Base-by-base conservation (phyloP, 2,797 vertebrate species). In the Epinephelus awoara region DNA sequence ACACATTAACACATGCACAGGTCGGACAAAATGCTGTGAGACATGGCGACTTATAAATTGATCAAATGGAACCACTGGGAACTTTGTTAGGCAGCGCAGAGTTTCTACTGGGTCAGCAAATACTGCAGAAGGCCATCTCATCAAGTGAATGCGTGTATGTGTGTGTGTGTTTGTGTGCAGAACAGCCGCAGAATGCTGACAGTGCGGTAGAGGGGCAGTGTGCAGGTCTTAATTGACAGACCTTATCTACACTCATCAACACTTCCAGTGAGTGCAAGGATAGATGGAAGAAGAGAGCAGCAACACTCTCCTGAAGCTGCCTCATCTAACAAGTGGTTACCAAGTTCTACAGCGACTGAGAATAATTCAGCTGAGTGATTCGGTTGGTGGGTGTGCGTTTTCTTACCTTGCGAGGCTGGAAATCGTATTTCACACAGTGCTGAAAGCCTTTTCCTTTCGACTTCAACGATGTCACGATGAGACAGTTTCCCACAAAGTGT, bases 401-500 rank as follows among this genome's bases (percentile, higher is more conserved):
- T 57, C 77, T 94, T 94, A 99, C 98, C 97, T 99, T 99, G 62
- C 98, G 97, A 52, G 98, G 98, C 62, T 99, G 98, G 90, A 99
- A 99, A 93, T 99, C 98, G 0, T 99, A 99, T 80, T 99, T 99
- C 78, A 99, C 98, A 95, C 98, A 99, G 93, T 99, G 98, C 93
- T 99, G 98, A 83, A 99, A 99, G 88, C 98, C 98, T 96, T 99
- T 99, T 90, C 98, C 98, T 95, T 99, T 99, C 44, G 98, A 99
- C 91, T 99, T 99, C 90, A 99, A 42, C 0, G 98, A 99, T 2
- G 98, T 99, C 80, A 99, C 98, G 72, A 99, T 99, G 85, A 99
- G 96, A 92, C 98, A 99, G 93, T 99, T 99, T 79, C 98, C 98
- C 93, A 99, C 98, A 91, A 99, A 99, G 96, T 99, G 98, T 85